phyloP scores from a whole-genome alignment of 2,113 vertebrate genomes.

The Syngnathus scovelli region DNA sequence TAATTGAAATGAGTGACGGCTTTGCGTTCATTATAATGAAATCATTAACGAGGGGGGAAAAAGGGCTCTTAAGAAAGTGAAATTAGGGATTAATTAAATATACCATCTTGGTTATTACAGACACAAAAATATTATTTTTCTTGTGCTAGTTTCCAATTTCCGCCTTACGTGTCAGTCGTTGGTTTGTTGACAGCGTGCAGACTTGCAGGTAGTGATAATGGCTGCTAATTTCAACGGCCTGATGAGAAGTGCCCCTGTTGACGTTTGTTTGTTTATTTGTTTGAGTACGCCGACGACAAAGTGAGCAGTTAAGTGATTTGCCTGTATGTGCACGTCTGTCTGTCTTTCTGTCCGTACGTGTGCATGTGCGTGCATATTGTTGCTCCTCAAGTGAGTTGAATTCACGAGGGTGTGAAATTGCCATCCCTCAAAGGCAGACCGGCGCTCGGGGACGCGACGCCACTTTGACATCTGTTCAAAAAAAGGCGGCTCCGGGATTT shows the following conservation, averaged over 20 bases:
- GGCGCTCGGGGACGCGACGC: conserved; percentile 15
- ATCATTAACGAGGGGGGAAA: not conserved
- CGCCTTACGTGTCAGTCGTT: not conserved
- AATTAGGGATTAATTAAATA: not conserved
- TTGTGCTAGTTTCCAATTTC: not conserved
- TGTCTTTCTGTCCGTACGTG: conserved; percentile 1
- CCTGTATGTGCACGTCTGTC: conserved; percentile 25
- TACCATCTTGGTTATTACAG: not conserved
- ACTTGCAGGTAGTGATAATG: conserved; percentile 64
- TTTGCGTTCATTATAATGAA: not conserved
- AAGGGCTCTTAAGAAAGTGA: conserved; percentile 1
- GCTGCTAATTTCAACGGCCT: conserved; percentile 61
- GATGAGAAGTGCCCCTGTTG: conserved; percentile 49
- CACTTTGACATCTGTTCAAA: conserved; percentile 31
- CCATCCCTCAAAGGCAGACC: conserved; percentile 32
- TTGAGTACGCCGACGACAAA: conserved; percentile 38
- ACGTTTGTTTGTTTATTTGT: conserved; percentile 23
- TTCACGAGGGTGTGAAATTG: conserved; percentile 45
- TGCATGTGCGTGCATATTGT: conserved; percentile 36
- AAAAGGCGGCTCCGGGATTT: conserved; percentile 26
- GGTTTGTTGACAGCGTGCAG: conserved; percentile 56
- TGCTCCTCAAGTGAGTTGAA: conserved; percentile 48
- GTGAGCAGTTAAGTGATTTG: conserved; percentile 54
- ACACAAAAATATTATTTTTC: not conserved
- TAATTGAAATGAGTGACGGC: not conserved